Evolutionary conservation across 2,888 invertebrate species (phyloP), one percentile per base, ranked within the genome.

Genomic region (Harpagoxenus sublaevis): DNA sequence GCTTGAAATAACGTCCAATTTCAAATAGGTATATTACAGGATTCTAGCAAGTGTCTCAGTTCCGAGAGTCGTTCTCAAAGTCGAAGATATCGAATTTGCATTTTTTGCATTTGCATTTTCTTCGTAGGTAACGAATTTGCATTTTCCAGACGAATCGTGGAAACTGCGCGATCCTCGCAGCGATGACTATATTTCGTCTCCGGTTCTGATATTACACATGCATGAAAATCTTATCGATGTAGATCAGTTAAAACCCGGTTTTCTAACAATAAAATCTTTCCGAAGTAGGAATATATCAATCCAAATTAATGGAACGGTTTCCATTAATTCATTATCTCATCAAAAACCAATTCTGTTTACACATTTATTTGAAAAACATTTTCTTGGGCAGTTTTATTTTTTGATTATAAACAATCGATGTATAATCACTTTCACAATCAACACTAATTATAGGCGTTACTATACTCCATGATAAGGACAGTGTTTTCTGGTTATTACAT

Each of bases 1-100:
- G 66, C 65, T 83, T 53, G 86, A 85, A 81, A 87, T 89, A 87
- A 83, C 88, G 82, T 84, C 70, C 84, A 86, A 87, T 90, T 90
- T 83, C 83, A 86, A 86, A 89, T 89, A 84, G 74, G 68, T 84
- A 79, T 81, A 79, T 81, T 82, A 68, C 71, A 42, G 55, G 79
- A 68, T 42, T 51, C 51, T 28, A 60, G 75, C 48, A 60, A 45
- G 57, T n/a, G 62, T 35, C 42, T 51, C n/a, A 39, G 12, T 45
- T 23, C 31, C 31, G 75, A 35, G 48, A 48, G n/a, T 63, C 48
- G 51, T 83, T 73, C 62, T 74, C 78, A 57, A 66, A 70, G 74
- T 75, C 53, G 28, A 60, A 42, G 78, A 81, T 81, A 81, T 81
- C 48, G 74, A 81, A 73, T 73, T 81, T 81, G 74, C 73, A 78